Evolutionary conservation across 1,140 invertebrate genomes (phyloP).

Genomic region (Pygmarrhopalites habei): DNA sequence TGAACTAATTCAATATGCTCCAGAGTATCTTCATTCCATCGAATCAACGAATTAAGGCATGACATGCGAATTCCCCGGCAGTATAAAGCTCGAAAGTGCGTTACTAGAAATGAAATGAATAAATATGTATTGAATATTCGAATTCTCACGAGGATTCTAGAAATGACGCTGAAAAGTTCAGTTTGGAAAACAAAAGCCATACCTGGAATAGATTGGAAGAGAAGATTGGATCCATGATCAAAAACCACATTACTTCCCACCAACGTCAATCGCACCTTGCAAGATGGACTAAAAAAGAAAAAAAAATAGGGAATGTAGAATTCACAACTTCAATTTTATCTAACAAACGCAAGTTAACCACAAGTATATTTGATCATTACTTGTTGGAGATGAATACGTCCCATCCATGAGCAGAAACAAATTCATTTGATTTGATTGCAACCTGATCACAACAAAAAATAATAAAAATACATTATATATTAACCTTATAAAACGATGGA

Average conservation of each 20-base stretch:
- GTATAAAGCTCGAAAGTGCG: slow-evolving; percentile 29
- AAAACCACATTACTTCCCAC: slow-evolving; percentile 7
- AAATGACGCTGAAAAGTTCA: too few species aligned
- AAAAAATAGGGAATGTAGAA: not conserved
- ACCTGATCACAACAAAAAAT: too few species aligned
- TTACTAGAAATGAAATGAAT: too few species aligned
- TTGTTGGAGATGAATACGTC: slow-evolving; percentile 19
- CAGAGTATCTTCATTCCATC: slow-evolving; percentile 27
- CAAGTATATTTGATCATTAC: slow-evolving; percentile 9
- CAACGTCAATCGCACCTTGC: slow-evolving; percentile 24
- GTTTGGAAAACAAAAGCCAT: too few species aligned
- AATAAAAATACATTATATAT: too few species aligned
- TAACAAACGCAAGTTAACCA: slow-evolving; percentile 2
- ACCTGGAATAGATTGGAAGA: slow-evolving; percentile 16
- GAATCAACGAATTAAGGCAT: slow-evolving; percentile 27
- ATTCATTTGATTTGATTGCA: slow-evolving; percentile 17
- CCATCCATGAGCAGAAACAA: slow-evolving; percentile 28
- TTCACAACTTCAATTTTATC: not conserved
- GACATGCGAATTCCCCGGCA: slow-evolving; percentile 24
- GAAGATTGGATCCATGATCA: slow-evolving; percentile 25
- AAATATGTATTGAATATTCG: too few species aligned
- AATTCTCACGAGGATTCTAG: too few species aligned
- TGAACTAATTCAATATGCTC: slow-evolving; percentile 33
- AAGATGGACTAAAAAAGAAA: slow-evolving; percentile 21
- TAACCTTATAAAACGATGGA: too few species aligned